Conservation (phyloP, 2,888 invertebrate species). For the Chromoteleia sp. region DNA sequence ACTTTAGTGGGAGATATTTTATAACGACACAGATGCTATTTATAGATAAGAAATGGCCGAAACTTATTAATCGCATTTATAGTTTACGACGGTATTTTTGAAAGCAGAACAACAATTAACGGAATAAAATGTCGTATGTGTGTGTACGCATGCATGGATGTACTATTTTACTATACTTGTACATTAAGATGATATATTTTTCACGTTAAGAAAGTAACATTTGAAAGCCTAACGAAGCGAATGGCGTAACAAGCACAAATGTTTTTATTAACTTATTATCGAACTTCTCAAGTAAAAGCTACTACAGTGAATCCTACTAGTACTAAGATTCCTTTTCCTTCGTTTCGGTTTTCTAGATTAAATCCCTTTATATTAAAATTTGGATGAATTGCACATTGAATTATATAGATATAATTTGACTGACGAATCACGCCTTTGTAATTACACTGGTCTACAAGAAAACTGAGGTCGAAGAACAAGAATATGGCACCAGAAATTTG, state of each 20-base stretch:
- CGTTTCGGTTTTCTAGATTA: no score
- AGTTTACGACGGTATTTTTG: slow-evolving; percentile 8
- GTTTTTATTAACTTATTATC: not conserved
- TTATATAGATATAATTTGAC: no score
- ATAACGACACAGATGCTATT: slow-evolving; percentile 28
- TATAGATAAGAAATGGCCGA: slow-evolving; percentile 10
- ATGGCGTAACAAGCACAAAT: slow-evolving; percentile 1
- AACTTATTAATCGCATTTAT: slow-evolving; percentile 12
- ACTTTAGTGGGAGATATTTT: slow-evolving; percentile 34
- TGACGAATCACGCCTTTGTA: no score
- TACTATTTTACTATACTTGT: slow-evolving; percentile 25
- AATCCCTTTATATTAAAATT: no score
- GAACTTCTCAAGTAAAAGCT: no score
- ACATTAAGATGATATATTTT: slow-evolving; percentile 21
- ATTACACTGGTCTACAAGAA: no score
- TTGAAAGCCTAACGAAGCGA: slow-evolving; percentile 14
- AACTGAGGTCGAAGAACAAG: no score
- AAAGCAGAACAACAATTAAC: not conserved
- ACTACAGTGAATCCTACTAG: no score
- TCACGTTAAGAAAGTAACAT: slow-evolving; percentile 21
- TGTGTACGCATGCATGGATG: slow-evolving; percentile 9
- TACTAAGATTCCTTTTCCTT: no score
- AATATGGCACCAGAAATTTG: no score
- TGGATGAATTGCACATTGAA: no score
- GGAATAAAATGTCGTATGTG: not conserved